Evolutionary conservation across 1,140 invertebrate genomes (phyloP), one percentile per base, ranked within the genome.

Genomic region (Nymphalis io): DNA sequence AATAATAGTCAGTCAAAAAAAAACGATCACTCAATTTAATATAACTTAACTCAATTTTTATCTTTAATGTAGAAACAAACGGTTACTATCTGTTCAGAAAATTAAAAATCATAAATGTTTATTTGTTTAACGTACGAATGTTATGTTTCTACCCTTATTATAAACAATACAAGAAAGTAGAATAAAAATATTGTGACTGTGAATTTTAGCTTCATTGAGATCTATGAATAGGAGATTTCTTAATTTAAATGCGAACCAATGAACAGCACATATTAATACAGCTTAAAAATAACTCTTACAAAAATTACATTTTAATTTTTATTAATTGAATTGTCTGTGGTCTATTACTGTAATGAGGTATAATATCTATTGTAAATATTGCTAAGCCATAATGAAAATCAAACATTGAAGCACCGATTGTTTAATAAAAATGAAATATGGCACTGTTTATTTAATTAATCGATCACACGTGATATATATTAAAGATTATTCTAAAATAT

Each of bases 1-100:
- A 60, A 62, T 70, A 55, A 51, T 55, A 70, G 64, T 70, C 68
- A 70, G 68, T 70, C 68, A 62, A 48, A 48, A 63, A n/a, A 18
- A 40, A 59, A 63, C 68, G 46, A 62, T 63, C 68, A 70, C 68
- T 63, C 53, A 51, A 48, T 39, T 62, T 64, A 70, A 48, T 27
- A 51, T 46, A 66, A 55, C 51, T 27, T 55, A 55, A 23, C 15
- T 21, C 15, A 15, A 51, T 12, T 53, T 51, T 53, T 21, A 55
- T 23, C 3, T 4, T 15, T 51, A 20, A 20, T 16, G 16, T 51
- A 51, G 46, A 51, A 20, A 51, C 46, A 51, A 51, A 20, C 12
- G 4, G 20, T 20, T 51, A 51, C 11, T 2, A 18, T 10, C 2
- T 20, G 11, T 5, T 51, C 8, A 18, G n/a, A 51, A 11, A n/a